Conservation (phyloP, 2,888 invertebrate genomes). For the Macrophya annulata region DNA sequence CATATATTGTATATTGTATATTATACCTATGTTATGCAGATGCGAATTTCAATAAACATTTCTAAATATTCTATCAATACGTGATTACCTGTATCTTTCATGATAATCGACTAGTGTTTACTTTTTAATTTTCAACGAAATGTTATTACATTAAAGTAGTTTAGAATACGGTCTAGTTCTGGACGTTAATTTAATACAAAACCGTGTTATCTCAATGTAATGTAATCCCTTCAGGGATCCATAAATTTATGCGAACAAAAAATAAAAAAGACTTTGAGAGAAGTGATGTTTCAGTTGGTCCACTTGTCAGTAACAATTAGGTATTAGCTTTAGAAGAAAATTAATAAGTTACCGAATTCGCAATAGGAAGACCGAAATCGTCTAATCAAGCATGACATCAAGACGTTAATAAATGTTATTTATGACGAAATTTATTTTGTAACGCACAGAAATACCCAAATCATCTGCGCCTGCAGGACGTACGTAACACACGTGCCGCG, state of each 20-base stretch:
- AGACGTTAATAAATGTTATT: neutral
- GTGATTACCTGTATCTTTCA: neutral
- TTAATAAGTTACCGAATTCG: neutral
- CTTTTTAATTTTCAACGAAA: constrained; percentile 3
- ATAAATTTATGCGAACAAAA: neutral
- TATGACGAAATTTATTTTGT: neutral
- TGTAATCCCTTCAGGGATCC: neutral
- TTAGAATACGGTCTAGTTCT: neutral
- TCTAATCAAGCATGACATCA: neutral
- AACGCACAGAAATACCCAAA: too few species aligned
- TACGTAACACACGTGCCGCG: neutral
- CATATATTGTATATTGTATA: neutral
- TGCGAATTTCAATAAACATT: constrained; percentile 4
- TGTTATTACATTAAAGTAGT: neutral
- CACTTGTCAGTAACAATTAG: neutral
- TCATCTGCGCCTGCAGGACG: neutral
- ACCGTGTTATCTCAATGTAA: neutral
- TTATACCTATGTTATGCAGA: neutral
- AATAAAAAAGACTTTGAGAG: neutral
- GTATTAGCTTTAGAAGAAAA: neutral
- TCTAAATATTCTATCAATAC: neutral
- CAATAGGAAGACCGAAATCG: neutral
- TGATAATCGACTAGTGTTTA: neutral
- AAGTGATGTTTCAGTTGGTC: neutral
- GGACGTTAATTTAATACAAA: neutral